Evolutionary conservation across 2,113 vertebrate genomes (phyloP), one percentile per base, ranked within the genome.

Genomic region (Austrofundulus limnaeus): DNA sequence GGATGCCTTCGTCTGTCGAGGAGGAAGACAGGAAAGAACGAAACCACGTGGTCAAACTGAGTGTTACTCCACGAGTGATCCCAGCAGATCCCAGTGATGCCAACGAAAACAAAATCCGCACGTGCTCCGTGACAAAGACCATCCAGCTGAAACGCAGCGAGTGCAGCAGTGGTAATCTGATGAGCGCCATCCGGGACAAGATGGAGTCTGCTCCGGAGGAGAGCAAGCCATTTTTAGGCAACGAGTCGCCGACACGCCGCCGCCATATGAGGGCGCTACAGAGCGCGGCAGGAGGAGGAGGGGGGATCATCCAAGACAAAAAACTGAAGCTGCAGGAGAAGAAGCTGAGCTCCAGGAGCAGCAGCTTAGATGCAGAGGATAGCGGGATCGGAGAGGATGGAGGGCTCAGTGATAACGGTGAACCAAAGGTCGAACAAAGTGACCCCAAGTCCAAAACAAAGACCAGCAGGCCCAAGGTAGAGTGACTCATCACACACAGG

Each of bases 341-440:
- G 58, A 87, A 82, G 63, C 4, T 60, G 57, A 78, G 75, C 13
- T 91, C 87, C 0, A 81, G 90, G 43, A 86, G 85, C 81, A 91
- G 86, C 81, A 91, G 90, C 14, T 23, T 87, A 11, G 92, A 93
- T 54, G 87, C 90, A 0, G 91, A 91, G 63, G 92, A 92, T 83
- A 92, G 90, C 20, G 90, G 87, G 1, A 67, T 91, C 15, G 92
- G 88, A 7, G 92, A 92, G 55, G 90, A 92, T 37, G 63, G 55
- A 0, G 71, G 66, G 3, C 70, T 85, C 43, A 90, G 86, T 1
- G 90, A 87, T 64, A 79, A 78, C 68, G 47, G 54, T 4, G 86
- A 92, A 14, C 7, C 49, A 1, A 85, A 77, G 62, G 31, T 15
- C 0, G 82, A 87, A 48, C 72, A 58, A 9, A 66, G 21, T 0